Percentiles rank a stretch among this genome's conserved stretches.
These are phyloP conservation scores for Drosophila triauraria DNA, from an alignment of 1,140 invertebrate species.

Conservation along the genomic window DNA sequence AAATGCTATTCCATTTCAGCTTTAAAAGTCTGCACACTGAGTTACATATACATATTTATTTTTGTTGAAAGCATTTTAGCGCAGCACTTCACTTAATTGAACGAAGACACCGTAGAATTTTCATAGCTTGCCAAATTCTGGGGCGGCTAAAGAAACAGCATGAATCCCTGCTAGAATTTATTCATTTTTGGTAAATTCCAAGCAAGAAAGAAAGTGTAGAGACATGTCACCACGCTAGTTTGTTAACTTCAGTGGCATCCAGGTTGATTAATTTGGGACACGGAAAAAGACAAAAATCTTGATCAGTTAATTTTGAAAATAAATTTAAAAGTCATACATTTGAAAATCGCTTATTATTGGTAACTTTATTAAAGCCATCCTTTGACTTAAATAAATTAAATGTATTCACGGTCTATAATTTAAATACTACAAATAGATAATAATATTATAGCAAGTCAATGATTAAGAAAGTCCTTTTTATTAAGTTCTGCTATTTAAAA, in stretches of 20 bases:
- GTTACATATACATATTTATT: background rate
- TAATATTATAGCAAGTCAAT: no score
- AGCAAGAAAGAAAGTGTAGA: constrained; percentile 6
- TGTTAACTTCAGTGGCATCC: background rate
- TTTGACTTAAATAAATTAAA: background rate
- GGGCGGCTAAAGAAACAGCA: constrained; percentile 1
- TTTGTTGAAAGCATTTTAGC: constrained; percentile 5
- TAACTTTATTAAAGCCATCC: background rate
- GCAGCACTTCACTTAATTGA: constrained; percentile 52
- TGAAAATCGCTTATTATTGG: no score
- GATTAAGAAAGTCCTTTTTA: no score
- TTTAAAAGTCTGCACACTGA: constrained; percentile 19
- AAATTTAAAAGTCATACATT: background rate
- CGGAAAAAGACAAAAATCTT: background rate
- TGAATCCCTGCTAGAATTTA: background rate
- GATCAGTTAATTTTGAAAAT: background rate
- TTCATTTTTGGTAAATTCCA: background rate
- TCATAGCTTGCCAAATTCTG: background rate
- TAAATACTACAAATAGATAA: no score
- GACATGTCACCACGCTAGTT: constrained; percentile 1
- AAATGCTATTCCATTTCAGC: constrained; percentile 3
- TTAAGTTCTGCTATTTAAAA: background rate
- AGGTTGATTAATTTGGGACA: constrained; percentile 5
- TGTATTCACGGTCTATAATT: no score
- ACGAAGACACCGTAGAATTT: constrained; percentile 12